phyloP scores from a whole-genome alignment of 2,797 vertebrate genomes.

The Myoxocephalus aenaeus region DNA sequence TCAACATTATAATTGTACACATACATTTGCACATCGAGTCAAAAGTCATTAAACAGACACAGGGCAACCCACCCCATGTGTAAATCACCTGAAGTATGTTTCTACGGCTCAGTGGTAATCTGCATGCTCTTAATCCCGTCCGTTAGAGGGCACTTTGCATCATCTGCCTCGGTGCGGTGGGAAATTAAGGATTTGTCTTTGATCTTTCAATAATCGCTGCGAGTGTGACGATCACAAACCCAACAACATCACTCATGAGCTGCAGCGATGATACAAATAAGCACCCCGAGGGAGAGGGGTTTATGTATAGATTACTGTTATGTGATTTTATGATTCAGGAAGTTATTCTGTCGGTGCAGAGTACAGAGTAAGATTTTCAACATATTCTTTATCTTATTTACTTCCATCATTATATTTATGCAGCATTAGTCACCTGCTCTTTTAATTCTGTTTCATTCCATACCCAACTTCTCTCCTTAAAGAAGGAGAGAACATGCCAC shows the following conservation, averaged over 20 bases:
- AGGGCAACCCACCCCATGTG: neutral
- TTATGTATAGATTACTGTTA: slow-evolving; percentile 1
- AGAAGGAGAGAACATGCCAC: neutral
- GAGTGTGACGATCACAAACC: slow-evolving; percentile 56
- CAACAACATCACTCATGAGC: slow-evolving; percentile 37
- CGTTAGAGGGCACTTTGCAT: slow-evolving; percentile 43
- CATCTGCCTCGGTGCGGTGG: slow-evolving; percentile 34
- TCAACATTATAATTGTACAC: slow-evolving; percentile 16
- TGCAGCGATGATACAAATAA: slow-evolving; percentile 31
- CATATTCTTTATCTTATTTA: neutral
- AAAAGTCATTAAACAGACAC: slow-evolving; percentile 9
- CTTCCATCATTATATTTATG: slow-evolving; percentile 1
- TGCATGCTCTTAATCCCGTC: slow-evolving; percentile 61
- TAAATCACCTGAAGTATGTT: slow-evolving; percentile 55
- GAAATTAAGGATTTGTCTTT: slow-evolving; percentile 71
- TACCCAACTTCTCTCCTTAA: neutral
- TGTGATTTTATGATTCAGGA: slow-evolving; percentile 4
- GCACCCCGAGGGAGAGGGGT: slow-evolving; percentile 18
- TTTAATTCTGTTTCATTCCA: neutral
- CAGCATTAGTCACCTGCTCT: neutral
- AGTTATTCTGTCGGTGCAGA: neutral
- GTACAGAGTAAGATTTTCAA: neutral
- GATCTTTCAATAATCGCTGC: slow-evolving; percentile 65
- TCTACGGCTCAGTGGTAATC: slow-evolving; percentile 38
- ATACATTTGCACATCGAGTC: neutral